Base-by-base conservation (phyloP, 2,888 invertebrate genomes). In the Halocaridina rubra region DNA sequence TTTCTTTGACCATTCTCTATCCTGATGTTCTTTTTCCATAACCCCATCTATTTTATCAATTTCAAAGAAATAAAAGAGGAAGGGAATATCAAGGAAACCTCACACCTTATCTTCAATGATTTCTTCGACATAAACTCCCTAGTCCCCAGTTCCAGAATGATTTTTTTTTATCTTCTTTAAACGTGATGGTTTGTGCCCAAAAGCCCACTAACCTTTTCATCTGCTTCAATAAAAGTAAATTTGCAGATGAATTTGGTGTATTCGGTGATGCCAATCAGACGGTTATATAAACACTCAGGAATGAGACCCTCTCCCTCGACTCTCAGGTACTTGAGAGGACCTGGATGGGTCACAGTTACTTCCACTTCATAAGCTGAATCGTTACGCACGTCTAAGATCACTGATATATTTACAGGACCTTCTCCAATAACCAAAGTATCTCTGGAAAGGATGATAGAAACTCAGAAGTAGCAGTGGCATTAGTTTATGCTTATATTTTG, bases 331-430 rank as follows among this genome's bases (percentile, higher is more conserved):
- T n/a, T 30, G 1, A 80, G 16, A 2, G 19, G 5, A 0, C 74
- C 74, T 8, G 74, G 74, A 13, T 74, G 71, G 3, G 32, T 33
- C 1, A 80, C 74, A 2, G 24, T 10, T 2, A 80, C 74, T 61
- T 74, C 24, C 0, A 80, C 61, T 0, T 39, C 27, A 39, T 80
- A 80, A 10, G 72, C 80, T 19, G 80, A 74, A 64, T 80, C 80
- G 22, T 59, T 5, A 7, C 22, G 32, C 8, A 61, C 80, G 19
- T 74, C 61, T 0, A 80, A 29, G 5, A 19, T 8, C 2, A 80
- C 80, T 3, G 71, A 32, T 19, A 79, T 16, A 7, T 13, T 13
- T 24, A 80, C n/a, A 7, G 7, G 2, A 16, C 30, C 19, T 19
- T 57, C 16, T 27, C 75, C 75, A 2, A 76, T 3, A 13, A 10